Evolutionary conservation across 2,113 vertebrate genomes (phyloP).

Genomic region (Hypomesus transpacificus): DNA sequence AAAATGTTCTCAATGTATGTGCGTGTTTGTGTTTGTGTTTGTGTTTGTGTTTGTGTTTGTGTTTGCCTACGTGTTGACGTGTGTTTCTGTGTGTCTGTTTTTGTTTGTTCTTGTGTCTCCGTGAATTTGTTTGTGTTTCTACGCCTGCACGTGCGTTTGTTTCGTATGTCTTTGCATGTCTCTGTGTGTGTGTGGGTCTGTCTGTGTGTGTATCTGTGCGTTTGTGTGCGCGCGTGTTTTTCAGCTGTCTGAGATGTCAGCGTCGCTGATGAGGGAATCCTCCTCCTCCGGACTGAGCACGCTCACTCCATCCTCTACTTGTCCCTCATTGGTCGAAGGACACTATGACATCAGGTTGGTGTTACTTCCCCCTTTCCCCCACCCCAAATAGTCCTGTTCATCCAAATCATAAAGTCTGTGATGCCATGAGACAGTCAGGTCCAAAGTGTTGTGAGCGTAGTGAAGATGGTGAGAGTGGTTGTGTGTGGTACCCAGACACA

Average conservation of each 20-base stretch:
- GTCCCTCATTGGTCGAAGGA: slow-evolving; percentile 91
- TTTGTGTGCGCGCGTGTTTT: slow-evolving; percentile 44
- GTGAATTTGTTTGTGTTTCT: slow-evolving; percentile 1
- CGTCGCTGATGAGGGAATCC: slow-evolving; percentile 84
- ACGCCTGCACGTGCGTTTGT: not conserved
- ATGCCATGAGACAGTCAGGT: no score
- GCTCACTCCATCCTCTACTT: slow-evolving; percentile 94
- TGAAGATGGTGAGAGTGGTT: not conserved
- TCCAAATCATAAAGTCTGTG: not conserved
- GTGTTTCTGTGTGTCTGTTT: slow-evolving; percentile 36
- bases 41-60: slow-evolving; percentile 30
- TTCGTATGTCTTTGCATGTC: not conserved
- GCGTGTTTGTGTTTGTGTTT: slow-evolving; percentile 49
- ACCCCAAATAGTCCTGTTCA: not conserved
- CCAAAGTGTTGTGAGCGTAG: not conserved
- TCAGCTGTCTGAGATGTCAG: slow-evolving; percentile 95
- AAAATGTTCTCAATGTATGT: slow-evolving; percentile 57
- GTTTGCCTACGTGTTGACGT: slow-evolving; percentile 51
- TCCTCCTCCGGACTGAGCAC: slow-evolving; percentile 84
- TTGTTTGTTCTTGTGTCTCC: slow-evolving; percentile 20
- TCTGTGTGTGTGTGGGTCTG: slow-evolving; percentile 17
- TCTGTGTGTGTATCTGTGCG: slow-evolving; percentile 15
- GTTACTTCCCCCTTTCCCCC: not conserved
- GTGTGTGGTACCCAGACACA: slow-evolving; percentile 66
- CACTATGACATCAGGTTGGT: slow-evolving; percentile 85